Conservation (phyloP, 2,113 vertebrate species). For the Holacanthus passer region DNA sequence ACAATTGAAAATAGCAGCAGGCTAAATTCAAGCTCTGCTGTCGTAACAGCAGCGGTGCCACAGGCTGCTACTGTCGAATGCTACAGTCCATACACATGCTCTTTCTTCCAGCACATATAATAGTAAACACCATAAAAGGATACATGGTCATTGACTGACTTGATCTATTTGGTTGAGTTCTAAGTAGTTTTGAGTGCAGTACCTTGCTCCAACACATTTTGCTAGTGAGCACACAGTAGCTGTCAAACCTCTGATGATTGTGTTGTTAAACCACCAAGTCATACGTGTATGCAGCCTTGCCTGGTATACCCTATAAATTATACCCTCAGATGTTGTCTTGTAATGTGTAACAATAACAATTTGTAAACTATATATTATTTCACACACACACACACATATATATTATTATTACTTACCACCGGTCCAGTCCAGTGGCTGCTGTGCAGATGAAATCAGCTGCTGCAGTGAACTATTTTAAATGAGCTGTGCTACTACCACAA, state of each 20-base stretch:
- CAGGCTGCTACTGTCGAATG: slow-evolving; percentile 7
- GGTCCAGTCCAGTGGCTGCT: no score
- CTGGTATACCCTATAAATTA: background rate
- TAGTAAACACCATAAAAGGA: slow-evolving; percentile 16
- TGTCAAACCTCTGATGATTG: background rate
- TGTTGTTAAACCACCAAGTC: background rate
- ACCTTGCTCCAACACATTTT: background rate
- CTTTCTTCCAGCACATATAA: slow-evolving; percentile 3
- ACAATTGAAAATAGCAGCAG: slow-evolving; percentile 32
- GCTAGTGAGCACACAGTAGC: background rate
- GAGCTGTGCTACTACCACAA: background rate
- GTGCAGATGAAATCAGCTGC: no score
- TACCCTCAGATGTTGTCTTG: background rate
- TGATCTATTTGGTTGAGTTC: background rate
- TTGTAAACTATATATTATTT: no score
- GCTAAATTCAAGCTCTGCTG: slow-evolving; percentile 3
- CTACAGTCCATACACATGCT: background rate
- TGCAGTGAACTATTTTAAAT: no score
- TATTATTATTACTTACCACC: no score
- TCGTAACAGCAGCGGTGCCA: slow-evolving; percentile 12
- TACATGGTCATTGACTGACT: background rate
- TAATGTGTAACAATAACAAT: no score
- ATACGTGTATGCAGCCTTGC: background rate
- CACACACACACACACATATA: no score
- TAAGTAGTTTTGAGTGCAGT: background rate